These are phyloP conservation scores for Acrocyrtus sp. DNA, from an alignment of 2,888 invertebrate species.

Conservation along the genomic window DNA sequence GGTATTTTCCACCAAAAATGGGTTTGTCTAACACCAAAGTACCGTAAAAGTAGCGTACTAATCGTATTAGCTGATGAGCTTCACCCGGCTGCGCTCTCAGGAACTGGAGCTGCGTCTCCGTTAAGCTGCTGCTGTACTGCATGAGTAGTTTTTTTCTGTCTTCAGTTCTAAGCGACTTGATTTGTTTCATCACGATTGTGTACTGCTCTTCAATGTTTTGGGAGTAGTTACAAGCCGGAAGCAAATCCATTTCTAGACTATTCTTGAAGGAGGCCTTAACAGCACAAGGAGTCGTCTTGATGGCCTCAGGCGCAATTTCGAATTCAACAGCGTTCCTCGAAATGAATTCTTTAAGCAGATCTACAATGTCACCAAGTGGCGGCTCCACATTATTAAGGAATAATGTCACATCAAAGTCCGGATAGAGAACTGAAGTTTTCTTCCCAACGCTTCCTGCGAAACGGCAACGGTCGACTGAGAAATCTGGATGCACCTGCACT, in stretches of 20 bases:
- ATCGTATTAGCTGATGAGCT: conserved; percentile 12
- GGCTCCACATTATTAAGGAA: conserved; percentile 23
- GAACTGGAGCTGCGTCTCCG: conserved; percentile 1
- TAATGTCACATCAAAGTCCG: conserved; percentile 39
- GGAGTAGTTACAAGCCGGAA: conserved; percentile 30
- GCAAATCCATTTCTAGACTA: conserved; percentile 39
- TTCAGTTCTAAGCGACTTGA: background rate
- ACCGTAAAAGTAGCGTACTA: conserved; percentile 30
- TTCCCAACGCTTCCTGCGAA: conserved; percentile 42
- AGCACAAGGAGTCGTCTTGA: background rate
- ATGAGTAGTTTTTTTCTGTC: background rate
- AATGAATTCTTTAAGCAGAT: conserved; percentile 13
- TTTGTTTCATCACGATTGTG: background rate
- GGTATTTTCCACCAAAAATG: conserved; percentile 23
- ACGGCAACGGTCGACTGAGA: background rate
- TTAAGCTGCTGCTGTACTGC: conserved; percentile 11
- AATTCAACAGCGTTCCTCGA: background rate
- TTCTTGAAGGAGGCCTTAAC: conserved; percentile 13
- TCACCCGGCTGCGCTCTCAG: background rate
- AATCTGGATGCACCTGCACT: background rate
- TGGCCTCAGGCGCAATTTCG: background rate
- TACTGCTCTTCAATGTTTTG: conserved; percentile 1
- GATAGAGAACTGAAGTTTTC: conserved; percentile 33
- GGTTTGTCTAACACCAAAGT: conserved; percentile 6
- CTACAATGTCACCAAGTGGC: background rate